phyloP scores from a whole-genome alignment of 2,113 vertebrate species.

The Bujurquina vittata region DNA sequence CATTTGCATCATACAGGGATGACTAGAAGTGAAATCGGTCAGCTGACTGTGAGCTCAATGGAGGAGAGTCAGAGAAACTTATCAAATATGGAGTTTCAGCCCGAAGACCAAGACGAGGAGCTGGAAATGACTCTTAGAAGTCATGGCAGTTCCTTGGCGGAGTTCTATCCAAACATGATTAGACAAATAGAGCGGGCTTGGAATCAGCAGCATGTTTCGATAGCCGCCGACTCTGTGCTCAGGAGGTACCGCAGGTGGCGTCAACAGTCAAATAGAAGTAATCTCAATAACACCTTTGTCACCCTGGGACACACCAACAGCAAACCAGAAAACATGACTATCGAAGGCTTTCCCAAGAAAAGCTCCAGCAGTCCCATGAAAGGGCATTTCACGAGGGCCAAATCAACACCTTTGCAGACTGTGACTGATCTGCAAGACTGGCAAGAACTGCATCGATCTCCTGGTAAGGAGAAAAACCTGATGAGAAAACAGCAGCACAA shows the following conservation, averaged over 20 bases:
- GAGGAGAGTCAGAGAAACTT: conserved; percentile 26
- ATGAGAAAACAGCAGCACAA: background rate
- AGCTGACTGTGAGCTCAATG: background rate
- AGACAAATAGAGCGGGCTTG: conserved; percentile 62
- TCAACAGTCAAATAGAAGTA: conserved; percentile 29
- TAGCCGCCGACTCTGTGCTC: conserved; percentile 60
- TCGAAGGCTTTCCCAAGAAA: background rate
- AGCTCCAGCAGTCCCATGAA: background rate
- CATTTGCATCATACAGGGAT: conserved; percentile 25
- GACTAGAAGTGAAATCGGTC: conserved; percentile 6
- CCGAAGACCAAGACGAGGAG: conserved; percentile 68
- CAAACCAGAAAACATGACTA: background rate
- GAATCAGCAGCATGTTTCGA: conserved; percentile 46
- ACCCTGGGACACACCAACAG: background rate
- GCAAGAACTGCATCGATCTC: conserved; percentile 20
- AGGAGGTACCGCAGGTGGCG: conserved; percentile 71
- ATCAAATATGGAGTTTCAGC: conserved; percentile 28
- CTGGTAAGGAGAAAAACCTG: background rate
- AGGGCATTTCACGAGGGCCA: background rate
- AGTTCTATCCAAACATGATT: conserved; percentile 78
- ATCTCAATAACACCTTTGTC: conserved; percentile 17
- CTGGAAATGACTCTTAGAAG: conserved; percentile 73
- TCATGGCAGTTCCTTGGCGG: conserved; percentile 58
- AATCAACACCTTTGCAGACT: background rate
- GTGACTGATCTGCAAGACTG: background rate